A percentile compares a stretch with the other conserved stretches of the same genome.
Evolutionary conservation across 2,113 vertebrate genomes (phyloP).

Genomic region (Onychostruthus taczanowskii): DNA sequence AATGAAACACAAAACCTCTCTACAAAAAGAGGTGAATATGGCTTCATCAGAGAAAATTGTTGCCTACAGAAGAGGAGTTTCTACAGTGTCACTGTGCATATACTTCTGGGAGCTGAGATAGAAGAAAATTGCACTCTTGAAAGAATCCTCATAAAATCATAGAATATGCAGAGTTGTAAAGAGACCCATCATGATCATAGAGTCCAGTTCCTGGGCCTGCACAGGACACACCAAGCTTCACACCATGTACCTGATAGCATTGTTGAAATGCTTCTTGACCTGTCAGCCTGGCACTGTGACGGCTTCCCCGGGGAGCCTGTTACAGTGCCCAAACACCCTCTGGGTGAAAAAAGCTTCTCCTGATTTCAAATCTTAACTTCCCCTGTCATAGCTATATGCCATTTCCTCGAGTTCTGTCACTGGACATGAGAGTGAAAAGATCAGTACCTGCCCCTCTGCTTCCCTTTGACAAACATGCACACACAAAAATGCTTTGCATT

Average conservation of each 20-base stretch:
- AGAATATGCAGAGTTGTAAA: neutral
- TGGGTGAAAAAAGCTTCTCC: neutral
- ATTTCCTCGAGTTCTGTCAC: neutral
- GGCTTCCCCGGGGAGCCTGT: neutral
- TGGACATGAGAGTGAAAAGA: neutral
- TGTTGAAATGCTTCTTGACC: neutral
- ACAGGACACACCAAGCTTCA: neutral
- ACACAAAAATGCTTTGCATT: neutral
- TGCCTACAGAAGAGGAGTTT: neutral
- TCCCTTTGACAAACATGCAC: accelerated
- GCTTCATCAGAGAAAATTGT: neutral
- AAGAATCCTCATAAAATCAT: neutral
- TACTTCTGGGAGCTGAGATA: neutral
- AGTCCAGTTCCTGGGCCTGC: neutral
- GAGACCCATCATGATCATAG: neutral
- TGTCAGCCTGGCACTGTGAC: neutral
- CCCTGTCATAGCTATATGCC: neutral
- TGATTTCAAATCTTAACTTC: neutral
- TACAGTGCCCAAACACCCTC: neutral
- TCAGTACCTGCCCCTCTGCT: neutral
- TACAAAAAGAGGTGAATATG: neutral
- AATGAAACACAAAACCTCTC: neutral
- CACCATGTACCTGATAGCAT: too few relatives aligned
- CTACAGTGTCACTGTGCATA: neutral
- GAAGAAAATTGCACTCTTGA: neutral